Conservation (phyloP, 2,888 invertebrate species). For the Amiota mariae region DNA sequence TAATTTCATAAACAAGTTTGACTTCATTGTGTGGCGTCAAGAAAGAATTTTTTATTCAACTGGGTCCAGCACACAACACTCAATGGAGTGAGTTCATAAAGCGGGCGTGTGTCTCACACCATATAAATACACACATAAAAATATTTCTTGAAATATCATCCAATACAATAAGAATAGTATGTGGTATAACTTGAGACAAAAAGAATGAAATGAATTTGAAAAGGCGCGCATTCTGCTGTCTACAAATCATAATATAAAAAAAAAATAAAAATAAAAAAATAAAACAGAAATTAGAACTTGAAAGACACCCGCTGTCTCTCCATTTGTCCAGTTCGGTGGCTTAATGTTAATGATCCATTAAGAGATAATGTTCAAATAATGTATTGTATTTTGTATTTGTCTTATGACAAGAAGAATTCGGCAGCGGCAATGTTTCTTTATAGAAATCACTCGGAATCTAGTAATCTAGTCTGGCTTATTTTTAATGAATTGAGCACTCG, state of each 20-base stretch:
- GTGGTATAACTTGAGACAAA: background rate
- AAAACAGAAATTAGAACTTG: background rate
- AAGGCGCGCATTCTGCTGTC: background rate
- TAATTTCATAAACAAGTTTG: constrained; percentile 59
- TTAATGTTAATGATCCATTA: constrained; percentile 64
- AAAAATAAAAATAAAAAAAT: background rate
- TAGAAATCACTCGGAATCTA: constrained; percentile 7
- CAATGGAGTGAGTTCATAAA: background rate
- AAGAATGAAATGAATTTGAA: background rate
- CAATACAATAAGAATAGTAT: background rate
- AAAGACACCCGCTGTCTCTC: background rate
- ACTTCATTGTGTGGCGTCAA: constrained; percentile 20
- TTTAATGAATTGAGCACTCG: too few species aligned
- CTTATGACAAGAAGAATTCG: constrained; percentile 6
- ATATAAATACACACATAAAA: too few species aligned
- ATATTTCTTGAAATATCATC: background rate
- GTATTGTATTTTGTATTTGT: background rate
- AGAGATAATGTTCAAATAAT: constrained; percentile 51
- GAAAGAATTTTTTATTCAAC: background rate
- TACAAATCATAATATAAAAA: background rate
- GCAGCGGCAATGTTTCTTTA: constrained; percentile 37
- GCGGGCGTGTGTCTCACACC: background rate
- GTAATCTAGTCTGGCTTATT: too few species aligned
- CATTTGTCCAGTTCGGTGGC: background rate
- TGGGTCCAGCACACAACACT: background rate